Conservation (phyloP, 1,140 invertebrate genomes). For the Dryas iulia region DNA sequence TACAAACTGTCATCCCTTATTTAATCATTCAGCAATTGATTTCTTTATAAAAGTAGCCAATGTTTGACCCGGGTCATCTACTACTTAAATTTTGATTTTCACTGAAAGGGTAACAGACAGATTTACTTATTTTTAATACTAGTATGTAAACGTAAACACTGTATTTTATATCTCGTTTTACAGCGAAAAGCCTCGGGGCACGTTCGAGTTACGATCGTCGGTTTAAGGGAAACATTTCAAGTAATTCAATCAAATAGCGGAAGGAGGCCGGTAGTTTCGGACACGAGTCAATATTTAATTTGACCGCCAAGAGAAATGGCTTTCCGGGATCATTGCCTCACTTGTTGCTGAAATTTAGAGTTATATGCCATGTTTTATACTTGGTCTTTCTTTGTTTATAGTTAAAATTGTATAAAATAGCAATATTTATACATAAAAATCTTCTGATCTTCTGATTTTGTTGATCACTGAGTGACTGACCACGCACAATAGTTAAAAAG, state of each 20-base stretch:
- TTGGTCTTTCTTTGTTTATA: background rate
- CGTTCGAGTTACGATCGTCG: constrained; percentile 1
- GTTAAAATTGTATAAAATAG: background rate
- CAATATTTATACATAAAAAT: too few species aligned
- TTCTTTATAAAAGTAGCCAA: too few species aligned
- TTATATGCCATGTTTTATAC: background rate
- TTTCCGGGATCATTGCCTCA: constrained; percentile 4
- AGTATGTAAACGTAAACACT: background rate
- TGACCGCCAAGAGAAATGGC: constrained; percentile 5
- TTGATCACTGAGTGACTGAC: too few species aligned
- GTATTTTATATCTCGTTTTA: background rate
- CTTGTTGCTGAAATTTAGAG: constrained; percentile 8
- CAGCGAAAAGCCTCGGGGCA: background rate
- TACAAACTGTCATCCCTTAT: too few species aligned
- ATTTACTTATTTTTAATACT: too few species aligned
- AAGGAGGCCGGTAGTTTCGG: constrained; percentile 10
- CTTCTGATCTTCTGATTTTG: too few species aligned
- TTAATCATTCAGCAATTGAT: too few species aligned
- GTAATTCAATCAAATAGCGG: constrained; percentile 11
- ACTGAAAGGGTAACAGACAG: too few species aligned
- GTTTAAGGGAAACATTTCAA: constrained; percentile 6
- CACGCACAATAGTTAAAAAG: too few species aligned
- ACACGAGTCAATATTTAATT: constrained; percentile 23
- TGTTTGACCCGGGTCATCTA: too few species aligned
- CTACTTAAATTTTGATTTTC: too few species aligned